Evolutionary conservation across 2,888 invertebrate species (phyloP), one percentile per base, ranked within the genome.

Genomic region (Doris montereyensis): DNA sequence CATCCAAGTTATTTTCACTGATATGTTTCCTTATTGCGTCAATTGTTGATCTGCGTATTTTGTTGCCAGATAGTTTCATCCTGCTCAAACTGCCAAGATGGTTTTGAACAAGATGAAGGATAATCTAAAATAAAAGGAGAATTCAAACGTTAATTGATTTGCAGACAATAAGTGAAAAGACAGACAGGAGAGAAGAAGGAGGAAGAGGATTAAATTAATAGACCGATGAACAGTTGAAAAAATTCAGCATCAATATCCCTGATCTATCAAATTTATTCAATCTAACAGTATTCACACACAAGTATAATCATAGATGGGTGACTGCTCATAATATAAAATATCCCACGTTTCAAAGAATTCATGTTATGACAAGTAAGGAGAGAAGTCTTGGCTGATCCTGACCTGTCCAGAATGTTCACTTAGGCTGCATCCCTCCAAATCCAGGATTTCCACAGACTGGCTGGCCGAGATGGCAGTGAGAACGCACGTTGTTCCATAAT

Each of bases 361-460:
- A n/a, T n/a, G n/a, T n/a, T n/a, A n/a, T n/a, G n/a, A n/a, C n/a
- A n/a, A n/a, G 52, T 41, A 41, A 41, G 17, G 52, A 41, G 8
- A 41, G 17, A 41, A 10, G 52, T 41, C 17, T 41, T 10, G 17
- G 52, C 21, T 13, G 2, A 24, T 65, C 68, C 80, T 71, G 74
- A 90, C 90, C 86, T 88, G 83, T 1, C 85, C 89, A 17, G 88
- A 87, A 52, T 81, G 78, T 17, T 89, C 88, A 2, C 87, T 87
- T 3, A 89, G 80, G 0, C 85, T 86, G 34, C 86, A 86, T 3
- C 87, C 85, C 78, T 90, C 89, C 79, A 90, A 77, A 79, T 90
- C 90, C 30, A 90, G 80, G 0, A 85, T 81, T 76, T 88, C 84
- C 4, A 90, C 79, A n/a, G 83, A 81, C n/a, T 84, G 82, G 41